These are phyloP conservation scores for Aphrophora alni DNA, from an alignment of 2,888 invertebrate genomes.

Conservation along the genomic window DNA sequence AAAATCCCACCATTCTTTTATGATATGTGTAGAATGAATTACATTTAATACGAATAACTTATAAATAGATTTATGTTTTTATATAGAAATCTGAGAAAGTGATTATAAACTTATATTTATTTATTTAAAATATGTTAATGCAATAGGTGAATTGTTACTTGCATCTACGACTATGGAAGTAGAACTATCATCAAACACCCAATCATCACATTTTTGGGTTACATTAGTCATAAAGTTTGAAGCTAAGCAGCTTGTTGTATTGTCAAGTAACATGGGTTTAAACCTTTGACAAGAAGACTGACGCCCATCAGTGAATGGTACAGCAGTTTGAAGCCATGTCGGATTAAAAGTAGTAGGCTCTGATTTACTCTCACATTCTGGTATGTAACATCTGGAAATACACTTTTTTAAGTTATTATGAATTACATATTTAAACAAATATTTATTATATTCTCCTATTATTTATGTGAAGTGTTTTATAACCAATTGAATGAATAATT, in stretches of 20 bases:
- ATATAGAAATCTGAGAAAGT: too few relatives aligned
- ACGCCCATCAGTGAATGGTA: slow-evolving; percentile 38
- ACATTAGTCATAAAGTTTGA: not conserved
- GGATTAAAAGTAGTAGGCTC: slow-evolving; percentile 31
- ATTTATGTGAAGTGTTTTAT: too few relatives aligned
- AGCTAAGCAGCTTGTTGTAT: slow-evolving; percentile 16
- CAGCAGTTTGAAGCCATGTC: slow-evolving; percentile 43
- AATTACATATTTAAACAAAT: too few relatives aligned
- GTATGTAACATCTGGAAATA: slow-evolving; percentile 45
- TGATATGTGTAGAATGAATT: too few relatives aligned
- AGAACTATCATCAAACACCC: slow-evolving; percentile 59
- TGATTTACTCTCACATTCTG: slow-evolving; percentile 43
- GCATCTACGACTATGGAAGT: slow-evolving; percentile 72
- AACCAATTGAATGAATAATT: too few relatives aligned
- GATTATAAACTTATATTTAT: not conserved
- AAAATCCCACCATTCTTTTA: too few relatives aligned
- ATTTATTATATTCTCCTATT: too few relatives aligned
- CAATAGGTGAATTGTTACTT: slow-evolving; percentile 53
- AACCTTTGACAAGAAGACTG: slow-evolving; percentile 18
- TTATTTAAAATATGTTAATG: slow-evolving; percentile 36
- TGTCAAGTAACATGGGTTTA: not conserved
- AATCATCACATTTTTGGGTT: slow-evolving; percentile 51
- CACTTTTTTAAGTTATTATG: too few relatives aligned
- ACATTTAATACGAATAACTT: too few relatives aligned
- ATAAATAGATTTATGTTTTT: too few relatives aligned